Evolutionary conservation across 2,113 vertebrate genomes (phyloP).

Genomic region (Rhinopithecus roxellana): DNA sequence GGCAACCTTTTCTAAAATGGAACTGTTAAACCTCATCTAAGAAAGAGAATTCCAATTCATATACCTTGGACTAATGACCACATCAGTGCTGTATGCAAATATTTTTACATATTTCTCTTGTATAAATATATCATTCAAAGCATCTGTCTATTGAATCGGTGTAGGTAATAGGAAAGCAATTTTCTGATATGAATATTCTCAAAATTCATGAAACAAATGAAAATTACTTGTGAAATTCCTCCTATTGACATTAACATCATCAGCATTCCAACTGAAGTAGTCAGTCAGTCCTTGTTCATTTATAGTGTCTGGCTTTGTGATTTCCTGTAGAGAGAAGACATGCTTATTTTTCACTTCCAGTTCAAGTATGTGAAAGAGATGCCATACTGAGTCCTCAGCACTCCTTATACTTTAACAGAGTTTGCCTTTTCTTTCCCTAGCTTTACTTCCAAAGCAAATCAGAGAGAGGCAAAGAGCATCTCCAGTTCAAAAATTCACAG

Average conservation of each 20-base stretch:
- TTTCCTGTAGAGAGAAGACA: background rate
- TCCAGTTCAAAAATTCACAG: background rate
- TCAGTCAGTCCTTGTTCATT: background rate
- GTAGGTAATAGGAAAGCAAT: background rate
- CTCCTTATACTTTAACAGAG: background rate
- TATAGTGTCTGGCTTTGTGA: background rate
- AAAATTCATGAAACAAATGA: background rate
- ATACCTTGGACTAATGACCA: background rate
- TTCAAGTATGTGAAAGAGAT: background rate
- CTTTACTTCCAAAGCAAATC: background rate
- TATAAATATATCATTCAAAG: slow-evolving; percentile 3
- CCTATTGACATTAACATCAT: background rate
- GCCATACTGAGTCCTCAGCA: background rate
- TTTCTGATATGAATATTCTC: background rate
- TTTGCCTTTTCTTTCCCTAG: background rate
- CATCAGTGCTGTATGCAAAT: background rate
- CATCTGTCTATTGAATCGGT: background rate
- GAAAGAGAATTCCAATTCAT: background rate
- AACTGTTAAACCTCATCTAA: slow-evolving; percentile 16
- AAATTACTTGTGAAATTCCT: background rate
- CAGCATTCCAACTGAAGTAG: slow-evolving; percentile 2
- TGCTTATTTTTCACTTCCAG: background rate
- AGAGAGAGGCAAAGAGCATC: background rate
- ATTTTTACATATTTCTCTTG: background rate
- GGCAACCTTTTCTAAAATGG: background rate